These are phyloP conservation scores for Venturia canescens DNA, from an alignment of 1,140 invertebrate species.

Conservation along the genomic window DNA sequence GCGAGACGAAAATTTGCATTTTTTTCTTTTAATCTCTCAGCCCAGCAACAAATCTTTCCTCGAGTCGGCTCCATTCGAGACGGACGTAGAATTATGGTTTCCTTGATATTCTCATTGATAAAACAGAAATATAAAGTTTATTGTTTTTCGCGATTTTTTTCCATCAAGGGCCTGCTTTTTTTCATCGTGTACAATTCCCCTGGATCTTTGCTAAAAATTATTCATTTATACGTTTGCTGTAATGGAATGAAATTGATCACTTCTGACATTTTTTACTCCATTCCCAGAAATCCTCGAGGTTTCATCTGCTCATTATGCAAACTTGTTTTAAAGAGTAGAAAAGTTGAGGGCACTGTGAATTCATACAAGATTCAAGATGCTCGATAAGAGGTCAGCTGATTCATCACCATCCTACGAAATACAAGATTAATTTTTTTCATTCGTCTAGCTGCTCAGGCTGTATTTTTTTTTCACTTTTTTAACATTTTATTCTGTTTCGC, in stretches of 20 bases:
- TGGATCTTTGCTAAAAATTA: too few relatives aligned
- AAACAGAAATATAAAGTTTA: background rate
- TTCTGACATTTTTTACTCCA: too few relatives aligned
- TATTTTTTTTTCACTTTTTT: background rate
- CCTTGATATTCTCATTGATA: constrained; percentile 16
- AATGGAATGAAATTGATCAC: too few relatives aligned
- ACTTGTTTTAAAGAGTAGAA: background rate
- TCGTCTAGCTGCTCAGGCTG: constrained; percentile 50
- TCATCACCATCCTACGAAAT: constrained; percentile 66
- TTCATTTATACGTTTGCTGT: too few relatives aligned
- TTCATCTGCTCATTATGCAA: background rate
- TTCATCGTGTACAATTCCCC: too few relatives aligned
- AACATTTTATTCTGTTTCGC: background rate
- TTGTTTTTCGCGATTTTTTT: background rate
- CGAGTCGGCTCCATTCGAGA: background rate
- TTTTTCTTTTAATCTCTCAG: background rate
- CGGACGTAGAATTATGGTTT: constrained; percentile 17
- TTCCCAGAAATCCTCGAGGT: too few relatives aligned
- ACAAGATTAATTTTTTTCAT: constrained; percentile 68
- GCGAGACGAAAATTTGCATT: constrained; percentile 11
- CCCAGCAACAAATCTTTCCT: background rate
- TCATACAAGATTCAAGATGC: constrained; percentile 1
- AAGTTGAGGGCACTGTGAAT: background rate
- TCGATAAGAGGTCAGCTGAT: constrained; percentile 51
- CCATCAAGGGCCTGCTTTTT: background rate